Base-by-base conservation (phyloP, 2,888 invertebrate species). In the Gymnocheta viridis region DNA sequence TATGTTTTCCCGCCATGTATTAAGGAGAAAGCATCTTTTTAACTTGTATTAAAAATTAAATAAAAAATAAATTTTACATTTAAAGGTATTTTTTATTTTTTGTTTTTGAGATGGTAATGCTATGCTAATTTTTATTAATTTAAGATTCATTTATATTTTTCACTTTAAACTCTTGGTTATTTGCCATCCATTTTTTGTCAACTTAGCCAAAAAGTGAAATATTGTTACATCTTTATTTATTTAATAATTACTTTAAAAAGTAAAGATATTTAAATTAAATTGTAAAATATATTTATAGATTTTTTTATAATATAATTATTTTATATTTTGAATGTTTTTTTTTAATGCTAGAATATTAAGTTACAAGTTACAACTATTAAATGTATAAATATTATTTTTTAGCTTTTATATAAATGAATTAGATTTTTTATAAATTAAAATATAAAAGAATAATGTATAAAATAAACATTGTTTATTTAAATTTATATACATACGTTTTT, bases 221-320 rank as follows among this genome's bases (percentile, higher is more conserved):
- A 85, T 83, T 86, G 62, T 77, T 87, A 70, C 38, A 24, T 82
- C 56, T 62, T 85, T 51, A 49, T 82, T 41, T 78, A 22, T 85
- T 88, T 86, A 86, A 86, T 87, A 88, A 89, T 88, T 89, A 89
- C 86, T 89, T 88, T 88, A 87, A 89, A 88, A 89, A 89, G 88
- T 89, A 87, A 87, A 87, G 84, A 85, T 89, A 88, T 88, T 90
- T 89, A 87, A 88, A 88, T 88, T 87, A 87, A 85, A 87, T 86
- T 86, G 81, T 87, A 87, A 84, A 81, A 69, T 85, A 83, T 62
- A 83, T 72, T 60, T 66, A 47, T 47, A 47, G 6, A 47, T 47
- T 72, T 62, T 17, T 47, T 58, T 58, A 49, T 78, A 35, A 58
- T 73, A 73, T 77, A 72, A 38, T 56, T 60, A 86, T 86, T 86